Conservation (phyloP, 2,888 invertebrate species). For the Ditula angustiorana region DNA sequence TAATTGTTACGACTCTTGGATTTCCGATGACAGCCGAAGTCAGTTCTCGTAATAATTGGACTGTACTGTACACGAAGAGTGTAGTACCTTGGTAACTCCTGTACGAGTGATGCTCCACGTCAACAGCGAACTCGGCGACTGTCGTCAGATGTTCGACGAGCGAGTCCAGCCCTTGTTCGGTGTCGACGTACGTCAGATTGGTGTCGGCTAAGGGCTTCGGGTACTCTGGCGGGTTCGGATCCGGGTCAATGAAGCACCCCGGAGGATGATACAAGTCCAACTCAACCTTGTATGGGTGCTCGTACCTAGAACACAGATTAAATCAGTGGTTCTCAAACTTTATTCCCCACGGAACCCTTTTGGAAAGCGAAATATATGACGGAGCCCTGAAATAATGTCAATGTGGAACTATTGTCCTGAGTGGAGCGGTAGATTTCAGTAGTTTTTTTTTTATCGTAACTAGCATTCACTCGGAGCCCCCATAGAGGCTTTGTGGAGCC, state of each 20-base stretch:
- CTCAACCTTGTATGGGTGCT: slow-evolving; percentile 96
- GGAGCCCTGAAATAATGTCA: too few relatives aligned
- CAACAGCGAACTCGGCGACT: slow-evolving; percentile 93
- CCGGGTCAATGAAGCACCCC: slow-evolving; percentile 76
- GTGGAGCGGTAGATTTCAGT: too few relatives aligned
- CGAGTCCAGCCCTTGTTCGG: slow-evolving; percentile 85
- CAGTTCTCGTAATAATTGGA: too few relatives aligned
- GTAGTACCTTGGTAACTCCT: slow-evolving; percentile 93
- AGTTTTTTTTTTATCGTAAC: too few relatives aligned
- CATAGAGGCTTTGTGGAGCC: too few relatives aligned
- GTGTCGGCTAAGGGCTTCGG: slow-evolving; percentile 86
- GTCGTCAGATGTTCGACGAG: slow-evolving; percentile 88
- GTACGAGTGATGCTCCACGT: slow-evolving; percentile 97
- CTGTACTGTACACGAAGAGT: too few relatives aligned
- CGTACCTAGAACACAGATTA: slow-evolving; percentile 82
- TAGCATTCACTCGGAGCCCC: too few relatives aligned
- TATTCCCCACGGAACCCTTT: neutral
- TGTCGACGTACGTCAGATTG: slow-evolving; percentile 88
- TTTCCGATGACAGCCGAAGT: too few relatives aligned
- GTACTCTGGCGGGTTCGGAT: slow-evolving; percentile 66
- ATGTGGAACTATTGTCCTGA: too few relatives aligned
- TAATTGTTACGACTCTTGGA: too few relatives aligned
- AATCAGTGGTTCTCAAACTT: neutral
- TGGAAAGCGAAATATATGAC: too few relatives aligned
- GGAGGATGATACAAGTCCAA: slow-evolving; percentile 89